Base-by-base conservation (phyloP, 92 coral and sea anemone genomes). In the Blastomussa wellsi region DNA sequence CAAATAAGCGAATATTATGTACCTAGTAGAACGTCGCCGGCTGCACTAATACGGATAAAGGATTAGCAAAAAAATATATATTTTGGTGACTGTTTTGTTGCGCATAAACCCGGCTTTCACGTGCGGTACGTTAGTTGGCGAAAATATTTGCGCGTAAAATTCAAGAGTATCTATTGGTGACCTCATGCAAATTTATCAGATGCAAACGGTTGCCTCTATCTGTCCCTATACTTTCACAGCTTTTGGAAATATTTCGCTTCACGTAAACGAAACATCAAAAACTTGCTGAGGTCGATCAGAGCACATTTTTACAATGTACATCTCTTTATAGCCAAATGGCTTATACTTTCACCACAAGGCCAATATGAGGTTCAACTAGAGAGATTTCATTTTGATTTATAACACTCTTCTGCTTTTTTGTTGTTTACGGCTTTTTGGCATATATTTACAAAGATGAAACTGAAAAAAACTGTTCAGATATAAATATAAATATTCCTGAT, bases 31-130 rank as follows among this genome's bases (percentile, higher is more conserved):
- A 35, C 10, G 31, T 62, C 55, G 83, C n/a, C n/a, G n/a, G 41
- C 68, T 69, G 6, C 72, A 31, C 51, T 70, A 81, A 81, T 81
- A 57, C 70, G 74, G 51, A 9, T 15, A 28, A 59, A 59, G 26
- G 32, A 66, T 65, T 79, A 44, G 49, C 12, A 8, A 44, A n/a
- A n/a, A n/a, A n/a, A n/a, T n/a, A n/a, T n/a, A 41, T 41, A 41
- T 3, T 41, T 79, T 67, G 5, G 35, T 0, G 55, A 44, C 33
- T 11, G 57, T 41, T 31, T 41, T 47, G 42, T 1, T 42, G 65
- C 64, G 13, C 42, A 39, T 10, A 55, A 60, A 36, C 37, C 36
- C 41, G 14, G 42, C 75, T 53, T 35, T n/a, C 42, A 37, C 36
- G 32, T 8, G 38, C 55, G 57, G 19, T 8, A 26, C 36, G n/a